Evolutionary conservation across 1,140 invertebrate genomes (phyloP).

Genomic region (Laodelphax striatellus): DNA sequence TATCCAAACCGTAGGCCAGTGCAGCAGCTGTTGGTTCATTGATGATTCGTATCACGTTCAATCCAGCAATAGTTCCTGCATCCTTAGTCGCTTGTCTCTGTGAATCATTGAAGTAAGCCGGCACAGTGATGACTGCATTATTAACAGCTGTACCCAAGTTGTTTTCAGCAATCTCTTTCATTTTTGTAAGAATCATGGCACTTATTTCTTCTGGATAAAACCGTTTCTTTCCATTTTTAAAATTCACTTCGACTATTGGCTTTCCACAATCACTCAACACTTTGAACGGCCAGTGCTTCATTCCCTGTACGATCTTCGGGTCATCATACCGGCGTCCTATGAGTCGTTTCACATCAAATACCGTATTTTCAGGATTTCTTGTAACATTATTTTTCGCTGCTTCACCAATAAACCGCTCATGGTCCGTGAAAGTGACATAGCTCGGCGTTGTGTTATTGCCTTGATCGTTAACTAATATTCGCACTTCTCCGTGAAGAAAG

Average conservation of each 20-base stretch:
- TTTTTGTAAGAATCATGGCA: slow-evolving; percentile 80
- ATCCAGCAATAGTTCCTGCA: slow-evolving; percentile 72
- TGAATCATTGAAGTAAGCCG: slow-evolving; percentile 85
- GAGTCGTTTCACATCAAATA: slow-evolving; percentile 50
- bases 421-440: slow-evolving; percentile 96
- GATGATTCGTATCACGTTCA: slow-evolving; percentile 80
- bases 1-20: slow-evolving; percentile 65
- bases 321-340: slow-evolving; percentile 41
- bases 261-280: slow-evolving; percentile 31
- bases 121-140: slow-evolving; percentile 84
- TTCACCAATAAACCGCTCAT: slow-evolving; percentile 92
- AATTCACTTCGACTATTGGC: slow-evolving; percentile 36
- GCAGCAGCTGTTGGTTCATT: slow-evolving; percentile 63
- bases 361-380: slow-evolving; percentile 92
- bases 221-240: slow-evolving; percentile 79
- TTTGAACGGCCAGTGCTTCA: slow-evolving; percentile 46
- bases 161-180: slow-evolving; percentile 91
- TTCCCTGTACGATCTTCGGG: slow-evolving; percentile 37
- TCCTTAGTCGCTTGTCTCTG: slow-evolving; percentile 88
- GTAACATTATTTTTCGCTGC: slow-evolving; percentile 92
- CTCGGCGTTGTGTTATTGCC: slow-evolving; percentile 95
- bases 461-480: slow-evolving; percentile 96
- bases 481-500: slow-evolving; percentile 88
- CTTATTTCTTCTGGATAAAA: slow-evolving; percentile 83
- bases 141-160: slow-evolving; percentile 72